Evolutionary conservation across 2,888 invertebrate species (phyloP).

Genomic region (Electrophaes corylata): DNA sequence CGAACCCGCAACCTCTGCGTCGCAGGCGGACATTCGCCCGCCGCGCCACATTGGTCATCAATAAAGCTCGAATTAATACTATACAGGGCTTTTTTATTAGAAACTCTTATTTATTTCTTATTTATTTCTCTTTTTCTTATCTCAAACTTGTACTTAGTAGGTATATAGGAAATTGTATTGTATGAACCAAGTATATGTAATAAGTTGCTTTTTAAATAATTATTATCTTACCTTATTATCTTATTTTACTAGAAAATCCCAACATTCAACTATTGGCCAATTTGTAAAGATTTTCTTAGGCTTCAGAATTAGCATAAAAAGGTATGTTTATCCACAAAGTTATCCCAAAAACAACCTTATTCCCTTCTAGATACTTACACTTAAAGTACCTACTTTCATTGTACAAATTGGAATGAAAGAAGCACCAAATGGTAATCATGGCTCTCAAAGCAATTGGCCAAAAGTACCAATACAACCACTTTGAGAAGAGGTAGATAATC

Average conservation of each 20-base stretch:
- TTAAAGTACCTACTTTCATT: neutral
- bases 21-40: no score
- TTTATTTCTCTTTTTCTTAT: no score
- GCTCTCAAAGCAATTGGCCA: conserved; percentile 8
- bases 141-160: no score
- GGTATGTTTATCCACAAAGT: neutral
- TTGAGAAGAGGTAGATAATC: conserved; percentile 14
- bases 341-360: neutral
- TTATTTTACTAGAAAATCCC: neutral
- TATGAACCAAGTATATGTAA: no score
- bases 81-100: no score
- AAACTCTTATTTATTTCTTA: no score
- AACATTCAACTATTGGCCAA: neutral
- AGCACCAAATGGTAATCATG: conserved; percentile 12
- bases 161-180: no score
- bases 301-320: neutral
- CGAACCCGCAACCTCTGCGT: no score
- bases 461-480: conserved; percentile 12
- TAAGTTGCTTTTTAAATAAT: no score
- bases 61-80: no score
- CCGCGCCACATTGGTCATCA: no score
- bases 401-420: conserved; percentile 30
- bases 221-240: no score
- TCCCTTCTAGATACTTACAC: neutral
- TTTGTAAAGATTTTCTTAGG: neutral